Evolutionary conservation across 1,140 invertebrate genomes (phyloP).

Genomic region (Piezodorus guildinii): DNA sequence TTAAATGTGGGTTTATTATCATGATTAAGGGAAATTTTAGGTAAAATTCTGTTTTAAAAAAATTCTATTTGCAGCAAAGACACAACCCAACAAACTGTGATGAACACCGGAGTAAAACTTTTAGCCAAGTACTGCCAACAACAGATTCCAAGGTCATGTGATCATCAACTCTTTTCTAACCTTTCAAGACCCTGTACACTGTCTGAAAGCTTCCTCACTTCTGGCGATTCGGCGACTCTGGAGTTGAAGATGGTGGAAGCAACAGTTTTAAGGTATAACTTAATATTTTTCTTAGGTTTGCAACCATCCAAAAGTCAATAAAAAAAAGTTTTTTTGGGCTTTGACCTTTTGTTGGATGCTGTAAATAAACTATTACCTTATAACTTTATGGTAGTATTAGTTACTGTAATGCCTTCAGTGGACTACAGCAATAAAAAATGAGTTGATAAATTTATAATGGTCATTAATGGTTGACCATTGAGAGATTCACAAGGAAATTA

Average conservation of each 20-base stretch:
- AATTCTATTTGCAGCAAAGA: constrained; percentile 5
- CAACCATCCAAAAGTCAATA: no score
- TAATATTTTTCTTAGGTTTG: no score
- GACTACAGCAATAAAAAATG: no score
- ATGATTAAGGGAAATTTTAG: not conserved
- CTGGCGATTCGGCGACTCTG: constrained; percentile 63
- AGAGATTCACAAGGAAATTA: no score
- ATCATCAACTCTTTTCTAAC: constrained; percentile 53
- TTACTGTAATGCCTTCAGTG: no score
- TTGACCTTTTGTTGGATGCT: no score
- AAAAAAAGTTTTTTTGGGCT: no score
- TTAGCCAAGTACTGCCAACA: constrained; percentile 66
- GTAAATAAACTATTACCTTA: no score
- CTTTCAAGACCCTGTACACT: constrained; percentile 58
- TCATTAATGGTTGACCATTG: no score
- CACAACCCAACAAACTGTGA: not conserved
- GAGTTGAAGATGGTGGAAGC: constrained; percentile 66
- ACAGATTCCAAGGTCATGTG: constrained; percentile 61
- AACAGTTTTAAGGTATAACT: constrained; percentile 58
- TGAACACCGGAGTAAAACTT: constrained; percentile 45
- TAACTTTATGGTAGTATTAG: no score
- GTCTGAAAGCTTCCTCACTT: constrained; percentile 71
- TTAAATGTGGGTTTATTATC: no score
- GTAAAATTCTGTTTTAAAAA: not conserved
- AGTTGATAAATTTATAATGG: no score